These are phyloP conservation scores for Octodon degus DNA, from an alignment of 2,113 vertebrate species.

Conservation along the genomic window DNA sequence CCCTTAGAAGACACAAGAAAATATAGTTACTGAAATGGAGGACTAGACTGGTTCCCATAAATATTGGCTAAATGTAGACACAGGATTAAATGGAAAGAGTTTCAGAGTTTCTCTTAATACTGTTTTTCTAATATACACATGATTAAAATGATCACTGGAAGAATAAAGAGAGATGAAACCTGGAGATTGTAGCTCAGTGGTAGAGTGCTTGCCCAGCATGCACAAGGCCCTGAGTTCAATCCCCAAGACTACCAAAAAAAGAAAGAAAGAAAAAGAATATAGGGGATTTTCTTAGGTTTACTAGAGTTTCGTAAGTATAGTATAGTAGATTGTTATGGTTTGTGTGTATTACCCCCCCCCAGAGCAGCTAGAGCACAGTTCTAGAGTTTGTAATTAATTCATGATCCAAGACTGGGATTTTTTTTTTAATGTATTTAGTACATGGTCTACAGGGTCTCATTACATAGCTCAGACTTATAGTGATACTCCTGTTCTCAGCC, in stretches of 20 bases:
- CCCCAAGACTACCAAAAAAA: background rate
- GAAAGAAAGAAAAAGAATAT: background rate
- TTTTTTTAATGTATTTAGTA: too few species aligned
- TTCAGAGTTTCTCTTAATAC: slow-evolving; percentile 20
- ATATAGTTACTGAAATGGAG: slow-evolving; percentile 12
- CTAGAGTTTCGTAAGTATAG: background rate
- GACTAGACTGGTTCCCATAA: slow-evolving; percentile 17
- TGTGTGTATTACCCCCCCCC: too few species aligned
- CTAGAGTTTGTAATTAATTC: too few species aligned
- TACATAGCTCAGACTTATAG: too few species aligned
- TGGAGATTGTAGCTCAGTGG: background rate
- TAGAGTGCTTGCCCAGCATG: background rate
- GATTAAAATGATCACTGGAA: slow-evolving; percentile 20
- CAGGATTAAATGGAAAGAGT: background rate
- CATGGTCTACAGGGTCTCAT: too few species aligned
- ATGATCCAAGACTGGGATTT: too few species aligned
- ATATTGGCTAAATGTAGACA: slow-evolving; percentile 41
- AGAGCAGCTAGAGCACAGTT: too few species aligned
- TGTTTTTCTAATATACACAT: background rate
- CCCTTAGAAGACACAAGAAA: slow-evolving; percentile 60
- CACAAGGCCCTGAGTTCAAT: background rate
- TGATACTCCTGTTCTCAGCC: too few species aligned
- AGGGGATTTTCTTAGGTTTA: background rate
- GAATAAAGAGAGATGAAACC: background rate
- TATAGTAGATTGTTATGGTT: too few species aligned